Evolutionary conservation across 2,797 vertebrate species (phyloP).

Genomic region (Fistularia commersonii): DNA sequence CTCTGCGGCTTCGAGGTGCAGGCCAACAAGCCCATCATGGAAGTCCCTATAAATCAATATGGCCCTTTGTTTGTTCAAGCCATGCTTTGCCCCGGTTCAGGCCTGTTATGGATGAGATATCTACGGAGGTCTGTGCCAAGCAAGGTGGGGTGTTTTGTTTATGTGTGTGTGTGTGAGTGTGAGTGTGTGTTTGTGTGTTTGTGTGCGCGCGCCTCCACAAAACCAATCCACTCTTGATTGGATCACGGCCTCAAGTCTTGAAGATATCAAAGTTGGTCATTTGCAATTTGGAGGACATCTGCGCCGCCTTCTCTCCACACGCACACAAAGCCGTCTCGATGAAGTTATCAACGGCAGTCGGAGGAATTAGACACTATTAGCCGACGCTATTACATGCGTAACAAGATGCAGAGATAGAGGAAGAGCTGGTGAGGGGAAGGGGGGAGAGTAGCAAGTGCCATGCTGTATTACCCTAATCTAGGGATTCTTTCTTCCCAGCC

Average conservation of each 20-base stretch:
- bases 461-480: conserved; percentile 59
- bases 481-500: conserved; percentile 47
- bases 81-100: conserved; percentile 56
- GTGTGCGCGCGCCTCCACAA: no score
- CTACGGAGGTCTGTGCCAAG: conserved; percentile 54
- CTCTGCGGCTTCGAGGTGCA: conserved; percentile 59
- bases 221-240: no score
- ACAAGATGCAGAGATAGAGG: conserved; percentile 53
- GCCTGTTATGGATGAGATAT: conserved; percentile 70
- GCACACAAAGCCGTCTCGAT: no score
- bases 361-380: no score
- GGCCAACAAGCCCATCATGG: conserved; percentile 70
- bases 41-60: conserved; percentile 73
- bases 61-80: conserved; percentile 68
- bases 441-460: conserved; percentile 47
- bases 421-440: conserved; percentile 18
- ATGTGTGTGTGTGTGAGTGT: no score
- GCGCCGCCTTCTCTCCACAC: no score
- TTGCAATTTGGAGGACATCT: no score
- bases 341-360: conserved; percentile 61
- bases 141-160: no score
- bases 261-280: conserved; percentile 37
- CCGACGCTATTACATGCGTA: conserved; percentile 45
- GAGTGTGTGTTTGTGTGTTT: no score
- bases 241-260: conserved; percentile 45